Evolutionary conservation across 1,140 invertebrate species (phyloP).

Genomic region (Pogonus chalceus): DNA sequence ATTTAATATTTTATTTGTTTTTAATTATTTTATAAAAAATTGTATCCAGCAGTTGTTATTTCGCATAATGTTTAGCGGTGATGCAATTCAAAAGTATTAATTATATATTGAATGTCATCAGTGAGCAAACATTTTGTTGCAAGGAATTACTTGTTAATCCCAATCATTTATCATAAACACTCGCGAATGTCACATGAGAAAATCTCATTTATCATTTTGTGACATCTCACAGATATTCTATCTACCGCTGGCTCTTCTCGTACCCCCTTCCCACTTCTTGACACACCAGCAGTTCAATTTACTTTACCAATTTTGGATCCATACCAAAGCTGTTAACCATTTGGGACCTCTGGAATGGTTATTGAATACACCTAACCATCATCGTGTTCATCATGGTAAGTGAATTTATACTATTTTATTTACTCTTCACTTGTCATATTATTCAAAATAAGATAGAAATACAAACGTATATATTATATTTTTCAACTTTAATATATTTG

Average conservation of each 20-base stretch:
- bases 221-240: conserved; percentile 63
- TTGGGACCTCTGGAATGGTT: conserved; percentile 76
- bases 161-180: background rate
- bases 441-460: background rate
- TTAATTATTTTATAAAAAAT: no score
- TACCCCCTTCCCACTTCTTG: conserved; percentile 76
- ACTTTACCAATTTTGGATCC: conserved; percentile 88
- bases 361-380: conserved; percentile 81
- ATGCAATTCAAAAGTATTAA: no score
- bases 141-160: background rate
- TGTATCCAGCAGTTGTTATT: no score
- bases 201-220: background rate
- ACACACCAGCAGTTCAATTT: conserved; percentile 80
- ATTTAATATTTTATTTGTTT: no score
- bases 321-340: conserved; percentile 67
- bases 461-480: conserved; percentile 5
- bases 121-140: background rate
- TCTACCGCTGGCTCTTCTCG: conserved; percentile 67
- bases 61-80: no score
- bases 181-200: background rate
- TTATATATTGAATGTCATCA: no score
- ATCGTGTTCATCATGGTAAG: conserved; percentile 81
- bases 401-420: conserved; percentile 12
- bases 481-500: background rate
- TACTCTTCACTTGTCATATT: conserved; percentile 1